Conservation (phyloP, 2,888 invertebrate genomes). For the Agriopis aurantiaria region DNA sequence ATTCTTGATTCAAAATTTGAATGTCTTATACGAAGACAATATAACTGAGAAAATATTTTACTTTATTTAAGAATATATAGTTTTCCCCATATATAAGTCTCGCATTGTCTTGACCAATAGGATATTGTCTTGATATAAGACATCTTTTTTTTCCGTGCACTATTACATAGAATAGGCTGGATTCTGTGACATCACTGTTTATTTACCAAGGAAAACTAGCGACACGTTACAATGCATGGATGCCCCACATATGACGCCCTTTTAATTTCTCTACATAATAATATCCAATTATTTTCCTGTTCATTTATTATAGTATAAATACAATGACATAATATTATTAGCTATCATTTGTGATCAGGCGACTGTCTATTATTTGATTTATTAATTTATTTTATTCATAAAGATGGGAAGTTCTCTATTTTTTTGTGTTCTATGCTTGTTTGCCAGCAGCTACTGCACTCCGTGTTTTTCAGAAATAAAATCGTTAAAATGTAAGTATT, state of each 20-base stretch:
- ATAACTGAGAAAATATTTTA: too few relatives aligned
- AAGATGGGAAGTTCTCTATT: neutral
- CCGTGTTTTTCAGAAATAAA: neutral
- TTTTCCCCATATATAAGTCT: too few relatives aligned
- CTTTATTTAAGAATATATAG: too few relatives aligned
- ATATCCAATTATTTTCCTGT: slow-evolving; percentile 1
- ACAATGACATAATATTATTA: neutral
- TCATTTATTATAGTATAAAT: slow-evolving; percentile 4
- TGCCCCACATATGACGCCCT: neutral
- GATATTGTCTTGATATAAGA: too few relatives aligned
- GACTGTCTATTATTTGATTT: neutral
- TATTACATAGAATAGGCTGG: neutral
- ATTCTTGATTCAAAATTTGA: too few relatives aligned
- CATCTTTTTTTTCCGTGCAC: too few relatives aligned
- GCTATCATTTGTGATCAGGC: slow-evolving; percentile 4
- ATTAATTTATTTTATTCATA: neutral
- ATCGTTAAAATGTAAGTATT: slow-evolving; percentile 57
- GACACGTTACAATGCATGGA: neutral
- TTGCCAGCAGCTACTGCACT: neutral
- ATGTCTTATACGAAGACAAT: too few relatives aligned
- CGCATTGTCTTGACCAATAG: too few relatives aligned
- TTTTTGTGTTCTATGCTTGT: neutral
- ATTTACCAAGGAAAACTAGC: neutral
- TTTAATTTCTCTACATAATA: neutral
- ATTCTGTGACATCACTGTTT: neutral